Base-by-base conservation (phyloP, 2,888 invertebrate species). In the Pyrocoelia pectoralis region DNA sequence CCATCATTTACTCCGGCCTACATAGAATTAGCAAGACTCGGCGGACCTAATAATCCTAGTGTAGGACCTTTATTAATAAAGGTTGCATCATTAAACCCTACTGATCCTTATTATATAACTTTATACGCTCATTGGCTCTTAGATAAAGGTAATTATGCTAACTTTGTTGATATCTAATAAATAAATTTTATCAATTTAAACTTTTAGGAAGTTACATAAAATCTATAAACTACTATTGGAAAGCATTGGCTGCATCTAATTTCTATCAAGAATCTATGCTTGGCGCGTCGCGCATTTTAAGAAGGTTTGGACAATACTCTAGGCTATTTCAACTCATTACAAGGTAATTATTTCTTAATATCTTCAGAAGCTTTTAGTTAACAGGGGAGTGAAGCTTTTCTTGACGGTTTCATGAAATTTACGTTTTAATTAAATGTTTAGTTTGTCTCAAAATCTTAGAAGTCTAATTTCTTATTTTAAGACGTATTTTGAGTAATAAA, bases 71-170 rank as follows among this genome's bases (percentile, higher is more conserved):
- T 90, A 12, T 78, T 91, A 51, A 84, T 86, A 68, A 86, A 86
- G 75, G 86, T 90, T 15, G 83, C 89, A n/a, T 83, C 85, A 29
- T 79, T 92, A 54, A 89, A 91, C 71, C 88, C 89, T 0, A 81
- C 79, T 54, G 89, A 89, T 76, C 88, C 90, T 73, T 89, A 90
- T 73, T 88, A 90, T 73, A 85, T 88, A 29, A 84, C 89, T 41
- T 85, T 90, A 67, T 91, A 90, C 74, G 91, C 89, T 28, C 86
- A 88, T 68, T 92, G 92, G 88, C 84, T 89, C 18, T 84, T 85
- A 63, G 86, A 86, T 60, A 87, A 86, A 82, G 88, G 90, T 89
- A 74, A 81, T 75, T 41, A 33, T 17, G 15, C n/a, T 29, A 24
- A 18, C 12, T 33, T 57, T 13, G n/a, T 5, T 40, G 18, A 40